These are phyloP conservation scores for Macropodus opercularis DNA, from an alignment of 2,797 vertebrate genomes.

Conservation along the genomic window DNA sequence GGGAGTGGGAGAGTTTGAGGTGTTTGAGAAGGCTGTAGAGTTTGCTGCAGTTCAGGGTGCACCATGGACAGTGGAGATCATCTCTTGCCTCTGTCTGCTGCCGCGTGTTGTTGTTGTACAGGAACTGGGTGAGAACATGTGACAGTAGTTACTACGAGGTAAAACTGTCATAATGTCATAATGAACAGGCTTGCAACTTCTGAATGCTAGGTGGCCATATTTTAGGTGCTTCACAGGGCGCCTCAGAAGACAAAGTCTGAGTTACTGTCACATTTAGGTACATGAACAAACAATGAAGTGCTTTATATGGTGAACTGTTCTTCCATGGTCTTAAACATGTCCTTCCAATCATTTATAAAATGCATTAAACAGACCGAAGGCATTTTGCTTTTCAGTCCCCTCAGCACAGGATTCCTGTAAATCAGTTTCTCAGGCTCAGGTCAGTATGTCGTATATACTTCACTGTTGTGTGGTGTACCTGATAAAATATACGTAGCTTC, in stretches of 20 bases:
- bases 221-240: too few species aligned
- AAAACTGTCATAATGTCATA: too few species aligned
- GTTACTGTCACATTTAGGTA: constrained; percentile 17
- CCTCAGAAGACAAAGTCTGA: too few species aligned
- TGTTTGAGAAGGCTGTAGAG: constrained; percentile 99
- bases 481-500: constrained; percentile 98
- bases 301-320: neutral
- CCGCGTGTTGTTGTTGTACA: constrained; percentile 97
- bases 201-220: too few species aligned
- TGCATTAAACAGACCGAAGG: neutral
- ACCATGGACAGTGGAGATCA: constrained; percentile 98
- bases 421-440: constrained; percentile 18
- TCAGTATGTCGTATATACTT: too few species aligned
- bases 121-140: constrained; percentile 81
- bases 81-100: constrained; percentile 98
- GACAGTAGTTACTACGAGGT: constrained; percentile 12
- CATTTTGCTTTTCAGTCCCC: constrained; percentile 19
- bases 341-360: constrained; percentile 7
- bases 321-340: neutral
- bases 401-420: constrained; percentile 15
- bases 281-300: neutral
- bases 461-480: constrained; percentile 81
- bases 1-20: constrained; percentile 97
- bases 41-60: constrained; percentile 96
- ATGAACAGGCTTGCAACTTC: too few species aligned